Evolutionary conservation across 2,797 vertebrate genomes (phyloP).

Genomic region (Hippocampus kuda): DNA sequence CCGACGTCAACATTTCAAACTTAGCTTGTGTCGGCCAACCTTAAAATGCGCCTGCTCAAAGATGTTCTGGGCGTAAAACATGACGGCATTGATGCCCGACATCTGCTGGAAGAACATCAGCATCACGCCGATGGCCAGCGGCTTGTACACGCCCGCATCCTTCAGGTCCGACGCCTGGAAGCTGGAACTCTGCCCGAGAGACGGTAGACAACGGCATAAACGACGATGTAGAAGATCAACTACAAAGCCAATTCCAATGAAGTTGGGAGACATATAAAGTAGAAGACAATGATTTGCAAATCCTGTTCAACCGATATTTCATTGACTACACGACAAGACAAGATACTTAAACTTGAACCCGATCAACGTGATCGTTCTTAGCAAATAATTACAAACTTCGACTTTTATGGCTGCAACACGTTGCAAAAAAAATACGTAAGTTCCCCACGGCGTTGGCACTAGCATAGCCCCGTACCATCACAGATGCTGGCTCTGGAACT

Average conservation of each 20-base stretch:
- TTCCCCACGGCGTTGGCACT: no score
- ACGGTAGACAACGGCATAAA: background rate
- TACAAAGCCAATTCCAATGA: background rate
- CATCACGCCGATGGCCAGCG: conserved; percentile 71
- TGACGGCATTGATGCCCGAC: conserved; percentile 86
- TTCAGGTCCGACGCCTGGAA: conserved; percentile 69
- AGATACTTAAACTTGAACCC: no score
- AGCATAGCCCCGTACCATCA: no score
- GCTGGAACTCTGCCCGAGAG: conserved; percentile 43
- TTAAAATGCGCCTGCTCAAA: conserved; percentile 82
- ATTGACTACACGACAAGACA: no score
- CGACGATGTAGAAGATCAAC: background rate
- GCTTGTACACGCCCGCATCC: conserved; percentile 77
- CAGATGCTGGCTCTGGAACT: no score
- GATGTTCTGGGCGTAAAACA: conserved; percentile 88
- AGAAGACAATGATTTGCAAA: no score
- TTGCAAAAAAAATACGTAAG: no score
- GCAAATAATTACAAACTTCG: no score
- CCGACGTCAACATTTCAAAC: background rate
- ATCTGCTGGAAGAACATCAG: conserved; percentile 90
- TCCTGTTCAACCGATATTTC: no score
- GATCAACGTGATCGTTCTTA: no score
- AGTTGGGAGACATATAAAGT: no score
- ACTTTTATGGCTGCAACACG: no score
- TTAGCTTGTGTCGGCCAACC: conserved; percentile 45